Conservation (phyloP, 2,888 invertebrate genomes). For the Hydraecia micacea region DNA sequence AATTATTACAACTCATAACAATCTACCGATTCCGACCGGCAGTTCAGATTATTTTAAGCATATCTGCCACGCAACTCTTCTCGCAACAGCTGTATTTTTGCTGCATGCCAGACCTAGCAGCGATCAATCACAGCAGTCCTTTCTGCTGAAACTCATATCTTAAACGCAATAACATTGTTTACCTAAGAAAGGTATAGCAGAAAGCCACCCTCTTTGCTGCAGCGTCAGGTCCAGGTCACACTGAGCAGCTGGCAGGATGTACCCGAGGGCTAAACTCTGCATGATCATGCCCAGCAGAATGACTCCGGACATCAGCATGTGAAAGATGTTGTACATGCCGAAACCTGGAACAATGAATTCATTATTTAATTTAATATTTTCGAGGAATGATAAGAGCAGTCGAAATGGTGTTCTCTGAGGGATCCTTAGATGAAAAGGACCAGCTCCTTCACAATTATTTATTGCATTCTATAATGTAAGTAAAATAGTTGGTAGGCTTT, state of each 20-base stretch:
- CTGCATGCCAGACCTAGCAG: no score
- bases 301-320: constrained; percentile 91
- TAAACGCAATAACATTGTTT: constrained; percentile 1
- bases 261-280: constrained; percentile 92
- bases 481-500: neutral
- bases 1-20: no score
- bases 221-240: constrained; percentile 92
- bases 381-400: neutral
- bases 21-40: neutral
- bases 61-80: neutral
- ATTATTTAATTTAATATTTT: neutral
- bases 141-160: neutral
- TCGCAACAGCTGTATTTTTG: no score
- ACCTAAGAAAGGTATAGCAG: constrained; percentile 92
- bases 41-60: neutral
- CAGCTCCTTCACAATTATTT: neutral
- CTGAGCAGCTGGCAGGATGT: constrained; percentile 92
- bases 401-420: neutral
- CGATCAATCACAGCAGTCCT: no score
- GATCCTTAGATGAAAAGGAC: neutral
- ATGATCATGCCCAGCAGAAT: constrained; percentile 92
- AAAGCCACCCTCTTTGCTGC: constrained; percentile 91
- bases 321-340: constrained; percentile 91
- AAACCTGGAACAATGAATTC: constrained; percentile 82
- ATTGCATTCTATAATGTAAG: no score